These are phyloP conservation scores for Hypsibius dujardini DNA, from an alignment of 1,140 invertebrate genomes.

Conservation along the genomic window DNA sequence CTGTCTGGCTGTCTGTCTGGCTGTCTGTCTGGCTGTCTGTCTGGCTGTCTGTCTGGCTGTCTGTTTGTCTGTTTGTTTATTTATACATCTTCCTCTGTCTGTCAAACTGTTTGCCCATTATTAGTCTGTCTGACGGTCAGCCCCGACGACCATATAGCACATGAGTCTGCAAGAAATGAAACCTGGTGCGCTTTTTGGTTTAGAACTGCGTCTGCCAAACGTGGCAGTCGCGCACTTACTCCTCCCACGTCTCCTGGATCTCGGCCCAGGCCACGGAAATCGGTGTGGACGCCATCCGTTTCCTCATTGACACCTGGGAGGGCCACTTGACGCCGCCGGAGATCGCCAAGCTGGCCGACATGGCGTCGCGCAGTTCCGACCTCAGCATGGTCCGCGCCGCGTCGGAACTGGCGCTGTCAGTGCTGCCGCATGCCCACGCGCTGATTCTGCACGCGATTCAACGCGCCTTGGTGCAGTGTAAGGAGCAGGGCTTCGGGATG, in stretches of 20 bases:
- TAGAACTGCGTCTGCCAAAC: conserved; percentile 91
- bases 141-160: no score
- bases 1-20: no score
- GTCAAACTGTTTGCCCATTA: no score
- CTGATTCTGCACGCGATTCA: conserved; percentile 93
- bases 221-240: conserved; percentile 92
- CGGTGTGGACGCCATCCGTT: conserved; percentile 77
- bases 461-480: conserved; percentile 75
- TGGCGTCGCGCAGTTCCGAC: conserved; percentile 75
- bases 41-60: no score
- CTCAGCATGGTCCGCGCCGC: conserved; percentile 68
- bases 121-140: no score
- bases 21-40: no score
- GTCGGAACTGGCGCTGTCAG: conserved; percentile 78
- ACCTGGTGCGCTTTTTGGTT: conserved; percentile 30
- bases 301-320: conserved; percentile 94
- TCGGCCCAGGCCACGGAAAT: conserved; percentile 97
- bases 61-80: no score
- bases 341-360: conserved; percentile 81
- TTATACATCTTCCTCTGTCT: no score
- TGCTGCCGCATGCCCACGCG: conserved; percentile 79
- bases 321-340: conserved; percentile 89
- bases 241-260: conserved; percentile 95
- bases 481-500: conserved; percentile 87
- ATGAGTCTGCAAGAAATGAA: no score